phyloP scores from a whole-genome alignment of 2,888 invertebrate species.

The Aquatica leii region DNA sequence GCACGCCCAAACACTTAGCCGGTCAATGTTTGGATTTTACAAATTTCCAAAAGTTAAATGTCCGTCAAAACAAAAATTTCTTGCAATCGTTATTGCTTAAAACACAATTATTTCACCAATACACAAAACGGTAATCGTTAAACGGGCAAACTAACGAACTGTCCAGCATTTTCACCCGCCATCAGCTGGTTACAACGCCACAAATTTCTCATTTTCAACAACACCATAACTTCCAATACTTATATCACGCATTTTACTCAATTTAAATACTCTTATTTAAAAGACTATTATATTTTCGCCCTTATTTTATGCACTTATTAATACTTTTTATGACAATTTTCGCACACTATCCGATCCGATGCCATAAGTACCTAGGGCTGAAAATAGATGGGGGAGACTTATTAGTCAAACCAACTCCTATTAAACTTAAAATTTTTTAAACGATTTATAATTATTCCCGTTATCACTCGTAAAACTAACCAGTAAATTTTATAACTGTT shows the following conservation, averaged over 20 bases:
- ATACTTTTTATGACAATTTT: conserved; percentile 67
- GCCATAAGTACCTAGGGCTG: conserved; percentile 77
- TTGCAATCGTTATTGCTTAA: conserved; percentile 42
- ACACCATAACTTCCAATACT: conserved; percentile 63
- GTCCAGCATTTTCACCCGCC: conserved; percentile 62
- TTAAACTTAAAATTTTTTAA: conserved; percentile 10
- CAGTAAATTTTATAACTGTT: conserved; percentile 13
- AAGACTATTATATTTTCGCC: conserved; percentile 33
- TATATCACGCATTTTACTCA: conserved; percentile 64
- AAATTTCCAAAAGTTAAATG: conserved; percentile 26
- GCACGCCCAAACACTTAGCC: conserved; percentile 57
- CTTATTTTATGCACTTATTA: conserved; percentile 48
- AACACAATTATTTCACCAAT: conserved; percentile 43
- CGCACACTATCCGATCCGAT: conserved; percentile 68
- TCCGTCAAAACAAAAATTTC: conserved; percentile 26
- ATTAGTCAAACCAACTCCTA: conserved; percentile 27
- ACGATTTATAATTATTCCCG: neutral
- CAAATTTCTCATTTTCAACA: conserved; percentile 65
- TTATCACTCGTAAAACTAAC: conserved; percentile 13
- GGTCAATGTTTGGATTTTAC: conserved; percentile 36
- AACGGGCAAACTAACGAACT: conserved; percentile 56
- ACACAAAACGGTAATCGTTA: conserved; percentile 51
- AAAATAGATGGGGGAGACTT: conserved; percentile 75
- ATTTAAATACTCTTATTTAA: conserved; percentile 57
- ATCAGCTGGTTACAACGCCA: conserved; percentile 62